A percentile compares a stretch with the other conserved stretches of the same genome.
phyloP scores from a whole-genome alignment of 30 jellyfish, hydroid and myxozoan genomes.

The Clytia hemisphaerica region DNA sequence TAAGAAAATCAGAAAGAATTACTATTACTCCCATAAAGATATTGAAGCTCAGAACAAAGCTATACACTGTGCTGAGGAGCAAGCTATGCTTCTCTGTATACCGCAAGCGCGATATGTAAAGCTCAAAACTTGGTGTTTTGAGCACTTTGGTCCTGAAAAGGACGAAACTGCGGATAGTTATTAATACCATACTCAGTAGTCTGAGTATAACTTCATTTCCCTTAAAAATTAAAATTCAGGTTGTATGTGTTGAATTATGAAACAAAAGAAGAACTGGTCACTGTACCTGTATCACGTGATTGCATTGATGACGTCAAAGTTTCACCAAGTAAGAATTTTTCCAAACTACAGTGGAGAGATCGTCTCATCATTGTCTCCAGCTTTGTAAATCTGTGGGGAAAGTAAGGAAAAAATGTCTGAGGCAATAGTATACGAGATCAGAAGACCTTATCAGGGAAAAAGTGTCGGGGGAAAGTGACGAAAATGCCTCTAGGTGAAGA shows the following conservation, averaged over 20 bases:
- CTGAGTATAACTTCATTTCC: not conserved
- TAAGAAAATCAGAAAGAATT: no score
- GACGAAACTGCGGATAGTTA: no score
- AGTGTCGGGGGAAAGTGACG: no score
- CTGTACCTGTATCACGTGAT: conserved; percentile 10
- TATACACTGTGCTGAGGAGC: no score
- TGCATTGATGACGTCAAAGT: conserved; percentile 9
- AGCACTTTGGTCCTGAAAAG: not conserved
- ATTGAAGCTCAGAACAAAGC: not conserved
- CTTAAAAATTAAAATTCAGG: no score
- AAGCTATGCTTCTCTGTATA: no score
- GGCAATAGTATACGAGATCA: no score
- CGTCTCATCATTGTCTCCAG: not conserved
- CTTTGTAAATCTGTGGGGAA: no score
- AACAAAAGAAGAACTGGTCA: conserved; percentile 19
- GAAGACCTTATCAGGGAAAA: no score
- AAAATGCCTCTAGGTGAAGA: no score
- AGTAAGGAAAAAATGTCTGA: no score
- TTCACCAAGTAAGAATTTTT: conserved; percentile 10
- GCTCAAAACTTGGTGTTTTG: not conserved
- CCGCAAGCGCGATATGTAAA: no score
- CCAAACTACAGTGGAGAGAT: not conserved
- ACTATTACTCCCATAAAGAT: not conserved
- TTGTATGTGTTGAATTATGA: not conserved
- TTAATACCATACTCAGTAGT: not conserved